Base-by-base conservation (phyloP, 2,797 vertebrate genomes). In the Acomys russatus region DNA sequence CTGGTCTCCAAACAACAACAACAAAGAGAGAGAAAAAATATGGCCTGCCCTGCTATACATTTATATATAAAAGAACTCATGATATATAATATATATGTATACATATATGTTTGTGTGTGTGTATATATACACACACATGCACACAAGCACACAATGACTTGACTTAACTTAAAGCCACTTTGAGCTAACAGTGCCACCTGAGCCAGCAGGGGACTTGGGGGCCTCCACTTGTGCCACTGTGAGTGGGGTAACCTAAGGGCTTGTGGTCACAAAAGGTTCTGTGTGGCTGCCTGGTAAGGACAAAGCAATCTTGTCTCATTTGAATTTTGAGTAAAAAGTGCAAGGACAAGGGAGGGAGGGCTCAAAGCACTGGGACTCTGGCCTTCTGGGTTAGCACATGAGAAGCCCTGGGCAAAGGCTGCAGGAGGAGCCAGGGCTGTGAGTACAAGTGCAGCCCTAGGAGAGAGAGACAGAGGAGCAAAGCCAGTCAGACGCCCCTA, bases 51-150 rank as follows among this genome's bases (percentile, higher is more conserved):
- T 71, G 30, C 87, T 77, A 49, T 33, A 6, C 38, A 78, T 35
- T 85, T 92, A 83, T 85, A 85, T 86, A 86, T 92, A 92, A 59
- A 64, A 56, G 33, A 66, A 56, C 35, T 15, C 74, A 76, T 51
- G 44, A 28, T 28, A 44, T 76, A 17, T 30, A 74, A 3, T 44
- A 44, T 44, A 44, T 44, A 44, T 44, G 44, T 44, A 44, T 44
- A 44, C 44, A 44, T n/a, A n/a, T n/a, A n/a, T n/a, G n/a, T n/a
- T n/a, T n/a, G n/a, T n/a, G n/a, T n/a, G n/a, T n/a, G n/a, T n/a
- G n/a, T 25, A 82, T 28, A 59, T 10, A 82, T 22, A 82, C 5
- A 44, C 25, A 44, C 18, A 63, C 25, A 20, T 8, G 64, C 35
- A 80, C 78, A 7, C 4, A 78, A 1, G 7, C 74, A 51, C 25